Percentiles rank a stretch among this genome's conserved stretches.
Conservation (phyloP, 2,888 invertebrate genomes). For the Suillia variegata region DNA sequence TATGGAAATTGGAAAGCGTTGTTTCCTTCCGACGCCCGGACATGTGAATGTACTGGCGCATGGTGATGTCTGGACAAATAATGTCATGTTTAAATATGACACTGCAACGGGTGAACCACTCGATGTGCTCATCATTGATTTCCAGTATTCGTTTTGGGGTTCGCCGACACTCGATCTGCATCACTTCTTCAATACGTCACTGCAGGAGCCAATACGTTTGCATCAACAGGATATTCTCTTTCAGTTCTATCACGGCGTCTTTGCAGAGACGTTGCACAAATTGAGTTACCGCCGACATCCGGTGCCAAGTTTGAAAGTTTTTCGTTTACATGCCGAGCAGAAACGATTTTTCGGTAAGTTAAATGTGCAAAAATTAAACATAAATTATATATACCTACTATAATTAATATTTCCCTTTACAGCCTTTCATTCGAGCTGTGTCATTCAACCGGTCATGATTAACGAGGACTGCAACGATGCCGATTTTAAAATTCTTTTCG, state of each 20-base stretch:
- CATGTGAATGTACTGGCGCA: constrained; percentile 57
- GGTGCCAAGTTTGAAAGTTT: constrained; percentile 52
- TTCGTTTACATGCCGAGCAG: constrained; percentile 47
- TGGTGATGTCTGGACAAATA: constrained; percentile 59
- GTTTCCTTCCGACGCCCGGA: constrained; percentile 41
- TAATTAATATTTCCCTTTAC: too few relatives aligned
- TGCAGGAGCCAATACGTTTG: constrained; percentile 48
- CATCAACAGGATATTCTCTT: constrained; percentile 49
- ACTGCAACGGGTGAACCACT: constrained; percentile 37
- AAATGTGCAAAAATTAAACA: too few relatives aligned
- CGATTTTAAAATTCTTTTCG: constrained; percentile 55
- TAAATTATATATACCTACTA: too few relatives aligned
- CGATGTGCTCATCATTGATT: constrained; percentile 56
- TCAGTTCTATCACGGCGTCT: constrained; percentile 49
- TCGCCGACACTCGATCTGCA: constrained; percentile 58
- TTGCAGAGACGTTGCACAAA: constrained; percentile 41
- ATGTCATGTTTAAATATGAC: constrained; percentile 58
- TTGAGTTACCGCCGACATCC: constrained; percentile 41
- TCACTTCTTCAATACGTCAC: constrained; percentile 57
- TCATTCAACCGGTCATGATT: constrained; percentile 56
- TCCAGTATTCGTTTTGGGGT: constrained; percentile 58
- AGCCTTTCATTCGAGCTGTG: constrained; percentile 52
- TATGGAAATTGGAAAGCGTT: constrained; percentile 53
- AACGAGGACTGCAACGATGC: constrained; percentile 54
- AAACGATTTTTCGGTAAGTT: constrained; percentile 52